Base-by-base conservation (phyloP, 2,888 invertebrate species). In the Pristionchus fissidentatus region DNA sequence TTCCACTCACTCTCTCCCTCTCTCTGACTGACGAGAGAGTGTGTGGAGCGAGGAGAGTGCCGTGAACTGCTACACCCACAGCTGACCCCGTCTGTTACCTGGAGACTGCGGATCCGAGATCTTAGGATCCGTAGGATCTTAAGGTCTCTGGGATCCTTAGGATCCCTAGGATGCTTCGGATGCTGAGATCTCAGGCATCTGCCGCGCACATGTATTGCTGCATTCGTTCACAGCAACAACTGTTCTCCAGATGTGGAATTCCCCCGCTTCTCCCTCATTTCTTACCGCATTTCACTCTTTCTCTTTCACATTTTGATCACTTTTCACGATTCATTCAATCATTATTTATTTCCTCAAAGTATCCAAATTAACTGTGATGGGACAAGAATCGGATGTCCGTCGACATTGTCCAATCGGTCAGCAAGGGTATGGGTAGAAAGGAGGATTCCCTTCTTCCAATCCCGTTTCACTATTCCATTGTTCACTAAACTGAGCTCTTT, bases 31-130 rank as follows among this genome's bases (percentile, higher is more conserved):
- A 0, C 38, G 1, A 66, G 66, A 60, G 43, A 70, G n/a, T 15
- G n/a, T n/a, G n/a, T n/a, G n/a, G n/a, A n/a, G n/a, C n/a, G n/a
- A n/a, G n/a, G n/a, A n/a, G n/a, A n/a, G n/a, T n/a, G n/a, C n/a
- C n/a, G n/a, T 19, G 62, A 32, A 57, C 66, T 38, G 29, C 10
- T n/a, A 19, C 70, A 41, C 32, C n/a, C 70, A 70, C 70, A 70
- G 70, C 70, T 70, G 70, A 70, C 70, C 70, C 70, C 41, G 70
- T 70, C 70, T 70, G 70, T 70, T 70, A 43, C 38, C 70, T 70
- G 70, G 70, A 8, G n/a, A n/a, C 32, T 3, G 19, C 35, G 7
- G 62, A 29, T 66, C 38, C 29, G 22, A 32, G 1, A 15, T 10
- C 3, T 35, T 8, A n/a, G 57, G 57, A 15, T 15, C 60, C 60